Evolutionary conservation across 2,888 invertebrate species (phyloP).

Genomic region (Nowickia ferox): DNA sequence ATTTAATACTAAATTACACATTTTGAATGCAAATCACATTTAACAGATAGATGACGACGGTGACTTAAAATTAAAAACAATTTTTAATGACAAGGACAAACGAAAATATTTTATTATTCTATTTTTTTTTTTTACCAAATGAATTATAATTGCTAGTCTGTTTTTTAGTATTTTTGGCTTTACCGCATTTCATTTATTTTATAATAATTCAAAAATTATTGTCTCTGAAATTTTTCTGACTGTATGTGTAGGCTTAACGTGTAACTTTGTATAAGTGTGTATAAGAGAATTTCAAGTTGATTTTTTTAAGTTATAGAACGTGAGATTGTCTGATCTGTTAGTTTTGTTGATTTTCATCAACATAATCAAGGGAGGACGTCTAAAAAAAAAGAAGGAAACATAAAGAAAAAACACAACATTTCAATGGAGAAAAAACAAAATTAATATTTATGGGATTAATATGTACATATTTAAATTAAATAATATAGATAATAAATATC

Average conservation of each 20-base stretch:
- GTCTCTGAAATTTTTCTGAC: conserved; percentile 20
- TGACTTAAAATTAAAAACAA: conserved; percentile 46
- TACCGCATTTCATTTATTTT: neutral
- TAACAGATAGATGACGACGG: conserved; percentile 49
- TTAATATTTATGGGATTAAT: conserved; percentile 13
- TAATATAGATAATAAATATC: conserved; percentile 46
- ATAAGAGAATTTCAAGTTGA: conserved; percentile 59
- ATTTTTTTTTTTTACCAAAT: conserved; percentile 8
- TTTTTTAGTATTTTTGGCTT: conserved; percentile 18
- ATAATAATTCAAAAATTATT: neutral
- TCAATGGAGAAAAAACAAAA: conserved; percentile 55
- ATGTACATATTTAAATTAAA: neutral
- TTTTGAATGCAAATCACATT: conserved; percentile 72
- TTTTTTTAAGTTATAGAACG: conserved; percentile 32
- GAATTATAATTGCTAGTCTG: conserved; percentile 34
- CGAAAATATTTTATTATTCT: conserved; percentile 10
- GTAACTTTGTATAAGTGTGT: conserved; percentile 58
- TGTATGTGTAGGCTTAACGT: conserved; percentile 37
- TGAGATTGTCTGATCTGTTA: conserved; percentile 57
- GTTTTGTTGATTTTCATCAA: conserved; percentile 74
- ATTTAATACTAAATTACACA: conserved; percentile 59
- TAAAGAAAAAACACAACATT: conserved; percentile 70
- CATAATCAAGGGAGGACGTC: conserved; percentile 80
- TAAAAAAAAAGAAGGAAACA: conserved; percentile 78
- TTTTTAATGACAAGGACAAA: conserved; percentile 51